A percentile compares a stretch with the other conserved stretches of the same genome.
Evolutionary conservation across 2,113 vertebrate species (phyloP).

Genomic region (Pithys albifrons): DNA sequence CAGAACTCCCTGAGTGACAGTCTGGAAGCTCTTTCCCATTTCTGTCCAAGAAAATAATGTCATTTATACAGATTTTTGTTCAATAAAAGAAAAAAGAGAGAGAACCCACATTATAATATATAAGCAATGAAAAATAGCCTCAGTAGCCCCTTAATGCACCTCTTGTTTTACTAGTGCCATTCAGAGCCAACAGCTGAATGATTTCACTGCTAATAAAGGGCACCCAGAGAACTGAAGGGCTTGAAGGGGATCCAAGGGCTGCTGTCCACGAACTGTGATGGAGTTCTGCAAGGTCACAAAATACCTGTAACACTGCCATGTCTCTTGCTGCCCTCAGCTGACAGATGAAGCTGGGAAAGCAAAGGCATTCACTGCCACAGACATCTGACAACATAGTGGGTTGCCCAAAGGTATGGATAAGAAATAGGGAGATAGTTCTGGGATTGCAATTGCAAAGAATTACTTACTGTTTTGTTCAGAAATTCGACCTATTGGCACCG

Average conservation of each 20-base stretch:
- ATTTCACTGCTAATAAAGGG: not conserved
- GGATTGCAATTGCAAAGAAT: not conserved
- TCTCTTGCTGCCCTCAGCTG: constrained; percentile 78
- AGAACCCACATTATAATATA: not conserved
- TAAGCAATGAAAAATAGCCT: not conserved
- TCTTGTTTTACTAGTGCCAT: not conserved
- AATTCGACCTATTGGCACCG: not conserved
- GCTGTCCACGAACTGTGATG: not conserved
- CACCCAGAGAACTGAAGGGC: not conserved
- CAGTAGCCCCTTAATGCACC: not conserved
- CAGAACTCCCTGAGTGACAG: not conserved
- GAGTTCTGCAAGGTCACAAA: constrained; percentile 73
- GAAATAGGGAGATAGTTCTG: not conserved
- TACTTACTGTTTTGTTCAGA: not conserved
- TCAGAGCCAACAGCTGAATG: not conserved
- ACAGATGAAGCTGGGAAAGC: constrained; percentile 71
- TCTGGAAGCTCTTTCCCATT: not conserved
- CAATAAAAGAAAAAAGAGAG: not conserved
- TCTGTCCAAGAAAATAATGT: not conserved
- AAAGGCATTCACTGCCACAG: constrained; percentile 73
- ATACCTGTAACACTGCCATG: constrained; percentile 74
- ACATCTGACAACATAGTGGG: constrained; percentile 66
- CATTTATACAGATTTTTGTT: not conserved
- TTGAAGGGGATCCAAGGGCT: not conserved
- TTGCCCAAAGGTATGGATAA: constrained; percentile 77